A percentile compares a stretch with the other conserved stretches of the same genome.
These are phyloP conservation scores for Chondrosia reniformis DNA, from an alignment of 37 sponge, comb jelly and placozoan species.

Conservation along the genomic window DNA sequence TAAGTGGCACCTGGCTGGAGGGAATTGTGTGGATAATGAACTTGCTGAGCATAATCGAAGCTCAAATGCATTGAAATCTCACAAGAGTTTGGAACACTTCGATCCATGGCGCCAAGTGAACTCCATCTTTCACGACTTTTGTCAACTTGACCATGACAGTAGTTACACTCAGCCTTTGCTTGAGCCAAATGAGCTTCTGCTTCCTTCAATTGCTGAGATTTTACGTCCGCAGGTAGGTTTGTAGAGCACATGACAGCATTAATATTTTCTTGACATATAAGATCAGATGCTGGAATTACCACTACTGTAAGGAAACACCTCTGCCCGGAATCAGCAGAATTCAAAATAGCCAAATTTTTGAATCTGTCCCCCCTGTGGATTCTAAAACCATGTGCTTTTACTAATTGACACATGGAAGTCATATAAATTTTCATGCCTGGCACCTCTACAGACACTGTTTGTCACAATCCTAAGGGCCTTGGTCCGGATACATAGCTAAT, in stretches of 20 bases:
- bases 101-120: neutral
- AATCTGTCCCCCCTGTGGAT: neutral
- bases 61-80: conserved; percentile 12
- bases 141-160: neutral
- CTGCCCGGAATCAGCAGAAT: neutral
- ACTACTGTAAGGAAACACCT: neutral
- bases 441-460: no score
- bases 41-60: conserved; percentile 27
- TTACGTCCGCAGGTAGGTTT: conserved; percentile 20
- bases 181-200: conserved; percentile 7
- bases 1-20: conserved; percentile 29
- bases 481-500: no score
- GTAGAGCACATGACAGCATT: conserved; percentile 16
- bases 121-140: no score
- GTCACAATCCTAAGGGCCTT: no score
- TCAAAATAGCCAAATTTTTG: neutral
- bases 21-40: conserved; percentile 26
- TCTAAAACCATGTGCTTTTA: no score
- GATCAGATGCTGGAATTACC: neutral
- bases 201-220: conserved; percentile 2
- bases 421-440: no score
- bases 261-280: conserved; percentile 1
- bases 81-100: neutral
- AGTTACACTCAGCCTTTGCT: conserved; percentile 10
- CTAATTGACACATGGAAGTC: no score